Evolutionary conservation across 2,888 invertebrate species (phyloP).

Genomic region (Melinaea menophilus): DNA sequence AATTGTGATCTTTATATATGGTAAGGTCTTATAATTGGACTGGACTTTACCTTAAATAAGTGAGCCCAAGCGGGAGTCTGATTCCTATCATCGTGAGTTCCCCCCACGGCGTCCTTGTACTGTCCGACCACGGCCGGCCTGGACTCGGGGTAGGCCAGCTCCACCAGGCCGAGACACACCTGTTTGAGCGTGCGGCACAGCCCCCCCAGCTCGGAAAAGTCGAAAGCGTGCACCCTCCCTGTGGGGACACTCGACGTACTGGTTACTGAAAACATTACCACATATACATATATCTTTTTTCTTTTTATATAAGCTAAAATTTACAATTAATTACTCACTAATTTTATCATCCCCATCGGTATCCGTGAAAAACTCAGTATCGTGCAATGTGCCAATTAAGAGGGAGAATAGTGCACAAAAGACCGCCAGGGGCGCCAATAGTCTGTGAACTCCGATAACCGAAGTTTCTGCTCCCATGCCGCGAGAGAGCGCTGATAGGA

Average conservation of each 20-base stretch:
- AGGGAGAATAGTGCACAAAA: constrained; percentile 91
- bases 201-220: constrained; percentile 83
- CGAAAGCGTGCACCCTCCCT: constrained; percentile 79
- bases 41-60: constrained; percentile 81
- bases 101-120: constrained; percentile 67
- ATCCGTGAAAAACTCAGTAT: constrained; percentile 84
- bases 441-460: constrained; percentile 79
- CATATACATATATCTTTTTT: neutral
- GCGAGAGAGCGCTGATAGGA: constrained; percentile 82
- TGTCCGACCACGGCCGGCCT: constrained; percentile 80
- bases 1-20: no score
- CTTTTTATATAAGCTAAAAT: no score
- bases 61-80: constrained; percentile 86
- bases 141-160: constrained; percentile 90
- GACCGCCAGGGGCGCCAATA: constrained; percentile 87
- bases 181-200: constrained; percentile 86
- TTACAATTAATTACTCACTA: constrained; percentile 42
- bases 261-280: constrained; percentile 22
- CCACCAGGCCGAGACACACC: constrained; percentile 89
- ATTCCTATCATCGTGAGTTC: constrained; percentile 43
- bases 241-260: constrained; percentile 28
- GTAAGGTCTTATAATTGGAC: no score
- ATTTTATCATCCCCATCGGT: constrained; percentile 68
- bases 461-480: constrained; percentile 78
- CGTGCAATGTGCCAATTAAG: constrained; percentile 89